A percentile compares a stretch with the other conserved stretches of the same genome.
phyloP scores from a whole-genome alignment of 2,888 invertebrate genomes.

The Ceriagrion tenellum region DNA sequence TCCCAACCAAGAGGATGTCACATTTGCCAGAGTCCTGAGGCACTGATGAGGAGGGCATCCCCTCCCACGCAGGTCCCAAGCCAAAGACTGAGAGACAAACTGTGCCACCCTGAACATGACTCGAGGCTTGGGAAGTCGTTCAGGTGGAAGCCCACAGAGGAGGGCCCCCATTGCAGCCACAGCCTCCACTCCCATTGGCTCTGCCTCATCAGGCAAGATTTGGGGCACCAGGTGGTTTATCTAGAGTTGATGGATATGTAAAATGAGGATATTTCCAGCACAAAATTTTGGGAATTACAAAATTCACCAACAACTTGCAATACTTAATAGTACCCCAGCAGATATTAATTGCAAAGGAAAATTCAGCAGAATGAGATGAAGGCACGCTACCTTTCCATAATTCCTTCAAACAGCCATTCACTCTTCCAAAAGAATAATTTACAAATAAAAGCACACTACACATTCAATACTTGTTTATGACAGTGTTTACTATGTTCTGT shows the following conservation, averaged over 20 bases:
- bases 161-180: conserved; percentile 26
- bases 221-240: neutral
- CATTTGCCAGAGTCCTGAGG: neutral
- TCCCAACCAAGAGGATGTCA: conserved; percentile 12
- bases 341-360: too few species aligned
- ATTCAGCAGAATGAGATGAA: too few species aligned
- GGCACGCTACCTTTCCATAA: too few species aligned
- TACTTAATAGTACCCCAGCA: too few species aligned
- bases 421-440: too few species aligned
- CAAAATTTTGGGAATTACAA: too few species aligned
- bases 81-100: neutral
- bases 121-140: neutral
- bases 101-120: neutral
- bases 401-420: too few species aligned
- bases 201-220: neutral
- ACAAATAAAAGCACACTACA: too few species aligned
- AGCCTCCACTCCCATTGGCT: neutral
- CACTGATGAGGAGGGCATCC: conserved; percentile 44
- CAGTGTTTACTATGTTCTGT: too few species aligned
- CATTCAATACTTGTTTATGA: too few species aligned
- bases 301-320: too few species aligned
- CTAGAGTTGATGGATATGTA: neutral
- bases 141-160: neutral
- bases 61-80: neutral
- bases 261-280: too few species aligned